Evolutionary conservation across 2,797 vertebrate genomes (phyloP).

Genomic region (Hephaestus fuliginosus): DNA sequence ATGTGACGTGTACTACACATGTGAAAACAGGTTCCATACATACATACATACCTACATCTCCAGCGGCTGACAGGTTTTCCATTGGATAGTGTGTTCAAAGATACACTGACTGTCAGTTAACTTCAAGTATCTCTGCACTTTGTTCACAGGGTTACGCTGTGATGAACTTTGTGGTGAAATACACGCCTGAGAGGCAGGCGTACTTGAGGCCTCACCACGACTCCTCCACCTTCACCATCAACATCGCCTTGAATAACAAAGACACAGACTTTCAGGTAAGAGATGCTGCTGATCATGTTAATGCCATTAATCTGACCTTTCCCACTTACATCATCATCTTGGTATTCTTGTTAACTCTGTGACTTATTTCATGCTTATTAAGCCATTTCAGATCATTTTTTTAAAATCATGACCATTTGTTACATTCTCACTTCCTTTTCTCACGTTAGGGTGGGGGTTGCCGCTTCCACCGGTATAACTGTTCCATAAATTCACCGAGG

Average conservation of each 20-base stretch:
- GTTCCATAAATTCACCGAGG: slow-evolving; percentile 93
- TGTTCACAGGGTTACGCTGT: slow-evolving; percentile 89
- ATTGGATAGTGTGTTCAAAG: not conserved
- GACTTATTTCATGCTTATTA: not conserved
- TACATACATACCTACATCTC: no score
- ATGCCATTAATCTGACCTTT: not conserved
- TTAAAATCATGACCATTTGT: not conserved
- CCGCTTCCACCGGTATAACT: slow-evolving; percentile 97
- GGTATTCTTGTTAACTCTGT: not conserved
- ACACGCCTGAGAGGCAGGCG: slow-evolving; percentile 92
- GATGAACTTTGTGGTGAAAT: slow-evolving; percentile 98
- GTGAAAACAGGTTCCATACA: no score
- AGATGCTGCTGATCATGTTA: not conserved
- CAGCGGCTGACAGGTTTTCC: not conserved
- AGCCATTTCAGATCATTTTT: not conserved
- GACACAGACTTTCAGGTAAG: slow-evolving; percentile 93
- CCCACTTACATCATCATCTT: not conserved
- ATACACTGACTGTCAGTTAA: slow-evolving; percentile 22
- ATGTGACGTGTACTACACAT: not conserved
- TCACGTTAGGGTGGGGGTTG: slow-evolving; percentile 93
- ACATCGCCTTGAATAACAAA: slow-evolving; percentile 96
- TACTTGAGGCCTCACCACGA: slow-evolving; percentile 96
- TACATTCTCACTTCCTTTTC: not conserved
- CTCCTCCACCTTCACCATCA: slow-evolving; percentile 98
- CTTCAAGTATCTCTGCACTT: not conserved